Percentiles rank a stretch among this genome's conserved stretches.
These are phyloP conservation scores for Caretta caretta DNA, from an alignment of 2,113 vertebrate genomes.

Conservation along the genomic window DNA sequence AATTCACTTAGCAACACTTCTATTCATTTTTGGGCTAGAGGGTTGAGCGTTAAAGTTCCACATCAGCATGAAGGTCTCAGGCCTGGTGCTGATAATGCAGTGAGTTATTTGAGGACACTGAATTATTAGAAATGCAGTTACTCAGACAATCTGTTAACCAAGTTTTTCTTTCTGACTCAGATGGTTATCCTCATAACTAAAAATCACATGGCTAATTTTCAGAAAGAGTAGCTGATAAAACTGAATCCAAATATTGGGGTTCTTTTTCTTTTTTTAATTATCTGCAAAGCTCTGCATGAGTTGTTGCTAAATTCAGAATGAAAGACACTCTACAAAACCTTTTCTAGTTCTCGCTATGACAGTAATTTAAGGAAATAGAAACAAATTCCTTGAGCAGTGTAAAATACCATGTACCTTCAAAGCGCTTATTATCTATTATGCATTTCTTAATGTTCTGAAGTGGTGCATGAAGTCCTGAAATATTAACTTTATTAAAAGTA, in stretches of 20 bases:
- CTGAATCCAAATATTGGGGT: background rate
- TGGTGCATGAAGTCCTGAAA: background rate
- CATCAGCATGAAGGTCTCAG: background rate
- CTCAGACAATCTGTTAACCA: background rate
- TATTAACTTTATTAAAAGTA: background rate
- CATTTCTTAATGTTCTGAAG: background rate
- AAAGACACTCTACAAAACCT: background rate
- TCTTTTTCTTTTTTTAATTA: background rate
- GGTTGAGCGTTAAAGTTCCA: background rate
- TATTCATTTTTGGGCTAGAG: background rate
- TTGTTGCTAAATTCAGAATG: background rate
- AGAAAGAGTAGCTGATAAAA: background rate
- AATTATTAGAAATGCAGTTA: background rate
- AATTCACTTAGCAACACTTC: background rate
- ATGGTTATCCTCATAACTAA: background rate
- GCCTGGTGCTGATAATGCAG: background rate
- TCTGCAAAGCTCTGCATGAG: background rate
- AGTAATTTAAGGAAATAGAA: background rate
- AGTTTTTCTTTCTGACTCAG: background rate
- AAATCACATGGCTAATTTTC: background rate
- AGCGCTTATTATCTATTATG: background rate
- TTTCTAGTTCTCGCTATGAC: background rate
- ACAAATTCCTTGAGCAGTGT: background rate
- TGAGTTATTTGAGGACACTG: background rate
- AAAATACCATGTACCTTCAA: background rate